Evolutionary conservation across 2,888 invertebrate genomes (phyloP), one percentile per base, ranked within the genome.

Genomic region (Epinotia bilunana): DNA sequence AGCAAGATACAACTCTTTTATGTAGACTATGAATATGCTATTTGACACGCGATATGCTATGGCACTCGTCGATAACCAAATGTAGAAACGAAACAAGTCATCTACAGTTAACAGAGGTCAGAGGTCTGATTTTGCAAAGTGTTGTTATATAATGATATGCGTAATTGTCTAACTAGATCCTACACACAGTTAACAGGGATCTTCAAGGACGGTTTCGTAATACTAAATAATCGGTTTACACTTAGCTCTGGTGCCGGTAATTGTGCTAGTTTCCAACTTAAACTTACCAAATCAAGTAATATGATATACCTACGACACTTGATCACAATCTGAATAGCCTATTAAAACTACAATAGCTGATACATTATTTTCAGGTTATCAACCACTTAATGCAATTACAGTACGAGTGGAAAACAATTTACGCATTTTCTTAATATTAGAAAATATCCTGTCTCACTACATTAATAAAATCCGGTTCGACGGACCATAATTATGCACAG

Each of bases 1-100:
- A 71, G 11, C 33, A 53, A 62, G 23, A 60, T 28, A 70, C 49
- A 46, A 58, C 69, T 61, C 28, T 23, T 3, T 28, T 68, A 9
- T 43, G 46, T 46, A n/a, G 3, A 23, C 11, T 65, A 55, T 33
- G 6, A 13, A 53, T 46, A 64, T 23, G 12, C n/a, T 18, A n/a
- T 53, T 53, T 46, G 53, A 53, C 53, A 53, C n/a, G 53, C 61
- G 53, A n/a, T 4, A n/a, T 53, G 53, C 61, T 61, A 33, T 61
- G 9, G 33, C 16, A 61, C 33, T 33, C 16, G 61, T 61, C 33
- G n/a, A 53, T 53, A 53, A 53, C 7, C n/a, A 13, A 53, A 53
- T n/a, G n/a, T 7, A 53, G 5, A n/a, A 53, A 53, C 0, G 4
- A n/a, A 53, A 53, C 7, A 53, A 53, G 7, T 9, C 9, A 9